Percentiles rank a stretch among this genome's conserved stretches.
Conservation (phyloP, 2,888 invertebrate genomes). For the Sipha maydis region DNA sequence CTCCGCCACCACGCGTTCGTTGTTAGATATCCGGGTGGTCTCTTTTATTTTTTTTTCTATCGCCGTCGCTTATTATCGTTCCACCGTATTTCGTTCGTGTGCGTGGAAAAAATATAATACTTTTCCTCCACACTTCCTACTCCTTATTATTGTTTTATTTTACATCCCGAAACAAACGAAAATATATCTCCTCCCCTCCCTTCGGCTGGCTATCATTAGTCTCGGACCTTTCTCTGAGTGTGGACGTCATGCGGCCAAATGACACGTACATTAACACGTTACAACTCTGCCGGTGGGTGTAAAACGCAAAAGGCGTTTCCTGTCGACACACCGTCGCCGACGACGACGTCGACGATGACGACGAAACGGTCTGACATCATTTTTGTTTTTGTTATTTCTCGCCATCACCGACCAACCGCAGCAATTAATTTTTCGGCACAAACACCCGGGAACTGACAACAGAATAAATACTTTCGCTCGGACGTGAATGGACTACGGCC, state of each 20-base stretch:
- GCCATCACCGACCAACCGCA: not conserved
- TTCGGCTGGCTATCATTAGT: slow-evolving; percentile 28
- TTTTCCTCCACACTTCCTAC: not conserved
- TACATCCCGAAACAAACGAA: slow-evolving; percentile 10
- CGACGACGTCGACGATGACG: not conserved
- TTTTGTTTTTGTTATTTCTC: slow-evolving; percentile 26
- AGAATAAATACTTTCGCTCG: not conserved
- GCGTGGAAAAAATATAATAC: not conserved
- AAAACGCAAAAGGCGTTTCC: not conserved
- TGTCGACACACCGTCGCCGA: not conserved
- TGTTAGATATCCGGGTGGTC: not conserved
- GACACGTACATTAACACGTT: slow-evolving; percentile 52
- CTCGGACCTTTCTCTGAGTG: slow-evolving; percentile 26
- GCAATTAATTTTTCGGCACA: slow-evolving; percentile 55
- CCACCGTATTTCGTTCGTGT: not conserved
- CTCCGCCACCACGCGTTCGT: not conserved
- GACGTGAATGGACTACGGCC: not conserved
- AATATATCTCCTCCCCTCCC: not conserved
- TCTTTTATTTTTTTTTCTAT: not conserved
- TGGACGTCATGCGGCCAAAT: slow-evolving; percentile 53
- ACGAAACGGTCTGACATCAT: slow-evolving; percentile 12
- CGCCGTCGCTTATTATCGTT: not conserved
- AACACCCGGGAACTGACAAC: slow-evolving; percentile 40
- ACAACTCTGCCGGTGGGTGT: not conserved
- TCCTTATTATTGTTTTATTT: not conserved